These are phyloP conservation scores for Tympanoctomys barrerae DNA, from an alignment of 2,797 vertebrate genomes.

Conservation along the genomic window DNA sequence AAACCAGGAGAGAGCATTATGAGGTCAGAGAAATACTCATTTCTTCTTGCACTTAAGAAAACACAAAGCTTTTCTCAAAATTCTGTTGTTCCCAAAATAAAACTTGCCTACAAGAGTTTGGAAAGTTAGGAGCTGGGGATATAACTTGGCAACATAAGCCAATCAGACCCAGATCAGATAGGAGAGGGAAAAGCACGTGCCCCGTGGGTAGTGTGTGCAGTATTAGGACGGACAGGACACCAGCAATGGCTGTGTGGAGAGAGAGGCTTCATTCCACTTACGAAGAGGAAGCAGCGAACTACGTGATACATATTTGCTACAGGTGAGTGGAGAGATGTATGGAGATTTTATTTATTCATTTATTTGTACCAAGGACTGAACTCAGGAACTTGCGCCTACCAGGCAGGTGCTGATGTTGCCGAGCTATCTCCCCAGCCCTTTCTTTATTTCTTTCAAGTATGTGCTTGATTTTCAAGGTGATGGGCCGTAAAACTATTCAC, in stretches of 20 bases:
- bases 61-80: background rate
- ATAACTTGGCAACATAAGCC: background rate
- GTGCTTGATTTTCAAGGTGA: constrained; percentile 43
- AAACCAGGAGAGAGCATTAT: constrained; percentile 12
- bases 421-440: background rate
- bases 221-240: constrained; percentile 51
- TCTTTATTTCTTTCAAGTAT: constrained; percentile 36
- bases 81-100: constrained; percentile 17
- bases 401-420: too few relatives aligned
- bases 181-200: constrained; percentile 29
- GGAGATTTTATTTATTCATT: background rate
- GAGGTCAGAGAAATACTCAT: constrained; percentile 17
- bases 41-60: background rate
- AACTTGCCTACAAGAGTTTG: constrained; percentile 26
- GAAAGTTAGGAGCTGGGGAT: background rate
- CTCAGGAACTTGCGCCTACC: too few relatives aligned
- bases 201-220: background rate
- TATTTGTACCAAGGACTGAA: too few relatives aligned
- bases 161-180: constrained; percentile 36
- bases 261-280: background rate
- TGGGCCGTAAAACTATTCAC: constrained; percentile 30
- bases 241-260: background rate
- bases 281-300: background rate
- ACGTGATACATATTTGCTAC: background rate
- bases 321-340: background rate